Conservation (phyloP, 1,140 invertebrate species). For the Eumaeus atala region DNA sequence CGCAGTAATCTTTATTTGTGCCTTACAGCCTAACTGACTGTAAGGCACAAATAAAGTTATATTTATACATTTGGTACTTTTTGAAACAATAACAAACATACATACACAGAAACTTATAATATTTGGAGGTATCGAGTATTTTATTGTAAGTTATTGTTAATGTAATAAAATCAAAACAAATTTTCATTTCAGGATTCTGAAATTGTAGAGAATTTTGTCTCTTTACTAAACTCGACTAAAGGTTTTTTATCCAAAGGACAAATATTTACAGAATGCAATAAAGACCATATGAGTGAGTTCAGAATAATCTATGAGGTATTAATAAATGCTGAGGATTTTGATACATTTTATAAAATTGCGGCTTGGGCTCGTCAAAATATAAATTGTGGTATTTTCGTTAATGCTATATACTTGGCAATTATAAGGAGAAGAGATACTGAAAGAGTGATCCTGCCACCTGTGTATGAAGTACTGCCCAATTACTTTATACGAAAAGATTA, state of each 20-base stretch:
- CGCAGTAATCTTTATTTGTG: too few relatives aligned
- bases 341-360: conserved; percentile 74
- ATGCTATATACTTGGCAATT: conserved; percentile 70
- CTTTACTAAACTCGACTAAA: conserved; percentile 34
- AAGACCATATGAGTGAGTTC: conserved; percentile 46
- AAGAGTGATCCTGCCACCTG: conserved; percentile 68
- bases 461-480: conserved; percentile 74
- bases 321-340: conserved; percentile 70
- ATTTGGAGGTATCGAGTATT: too few relatives aligned
- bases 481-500: conserved; percentile 66
- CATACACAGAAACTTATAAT: too few relatives aligned
- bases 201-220: conserved; percentile 39
- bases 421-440: conserved; percentile 67
- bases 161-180: too few relatives aligned
- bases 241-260: conserved; percentile 48
- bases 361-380: conserved; percentile 71
- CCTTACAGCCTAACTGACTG: too few relatives aligned
- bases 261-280: conserved; percentile 61
- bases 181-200: conserved; percentile 37
- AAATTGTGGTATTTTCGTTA: conserved; percentile 72
- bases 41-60: too few relatives aligned
- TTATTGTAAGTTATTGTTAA: too few relatives aligned
- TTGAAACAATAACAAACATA: too few relatives aligned
- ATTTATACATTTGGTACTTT: too few relatives aligned
- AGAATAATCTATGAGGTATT: conserved; percentile 62